Conservation (phyloP, 2,797 vertebrate genomes). For the Vespertilio murinus region DNA sequence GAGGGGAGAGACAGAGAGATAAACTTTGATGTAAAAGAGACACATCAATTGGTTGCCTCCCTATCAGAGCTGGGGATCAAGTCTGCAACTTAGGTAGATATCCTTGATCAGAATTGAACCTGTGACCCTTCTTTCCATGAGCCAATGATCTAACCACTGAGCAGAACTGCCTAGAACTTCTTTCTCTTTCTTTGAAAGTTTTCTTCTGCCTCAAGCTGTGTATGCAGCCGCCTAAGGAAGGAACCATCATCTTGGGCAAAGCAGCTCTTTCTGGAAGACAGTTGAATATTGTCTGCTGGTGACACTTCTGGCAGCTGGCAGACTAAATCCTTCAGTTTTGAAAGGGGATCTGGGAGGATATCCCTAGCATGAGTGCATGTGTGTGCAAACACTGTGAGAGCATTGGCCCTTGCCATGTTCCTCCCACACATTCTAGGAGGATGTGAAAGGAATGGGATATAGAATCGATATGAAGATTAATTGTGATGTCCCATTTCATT, state of each 20-base stretch:
- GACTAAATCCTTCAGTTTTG: not conserved
- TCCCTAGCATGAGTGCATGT: no score
- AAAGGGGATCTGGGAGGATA: not conserved
- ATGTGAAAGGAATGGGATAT: not conserved
- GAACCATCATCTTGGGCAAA: not conserved
- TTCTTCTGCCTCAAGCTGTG: not conserved
- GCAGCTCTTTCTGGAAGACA: not conserved
- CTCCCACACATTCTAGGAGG: not conserved
- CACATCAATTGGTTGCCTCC: no score
- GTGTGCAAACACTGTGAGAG: not conserved
- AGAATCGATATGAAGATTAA: not conserved
- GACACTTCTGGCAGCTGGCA: not conserved
- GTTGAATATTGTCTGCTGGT: not conserved
- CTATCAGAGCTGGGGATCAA: no score
- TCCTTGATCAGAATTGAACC: no score
- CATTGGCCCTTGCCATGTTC: rapidly evolving
- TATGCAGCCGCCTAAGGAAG: not conserved
- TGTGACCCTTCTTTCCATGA: no score
- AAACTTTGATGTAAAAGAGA: no score
- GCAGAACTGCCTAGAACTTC: not conserved
- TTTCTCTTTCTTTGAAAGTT: not conserved
- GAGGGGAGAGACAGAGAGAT: no score
- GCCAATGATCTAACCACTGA: no score
- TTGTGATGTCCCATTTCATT: not conserved
- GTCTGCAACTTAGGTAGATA: no score